A percentile compares a stretch with the other conserved stretches of the same genome.
Evolutionary conservation across 2,888 invertebrate species (phyloP).

Genomic region (Dermolepida albohirtum): DNA sequence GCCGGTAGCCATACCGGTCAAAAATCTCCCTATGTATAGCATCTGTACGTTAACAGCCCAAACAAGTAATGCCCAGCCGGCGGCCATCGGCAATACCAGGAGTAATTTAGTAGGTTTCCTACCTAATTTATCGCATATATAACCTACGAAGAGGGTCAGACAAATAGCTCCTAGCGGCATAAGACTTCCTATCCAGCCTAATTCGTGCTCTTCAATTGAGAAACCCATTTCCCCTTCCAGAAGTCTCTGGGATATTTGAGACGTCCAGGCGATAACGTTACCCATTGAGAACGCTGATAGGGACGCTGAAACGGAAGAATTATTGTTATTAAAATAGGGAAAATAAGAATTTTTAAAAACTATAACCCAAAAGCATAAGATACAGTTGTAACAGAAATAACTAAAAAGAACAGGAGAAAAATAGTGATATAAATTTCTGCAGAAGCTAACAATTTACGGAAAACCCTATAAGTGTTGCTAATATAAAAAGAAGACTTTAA

Average conservation of each 20-base stretch:
- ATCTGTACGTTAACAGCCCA: slow-evolving; percentile 72
- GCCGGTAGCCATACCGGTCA: slow-evolving; percentile 79
- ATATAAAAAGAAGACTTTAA: no score
- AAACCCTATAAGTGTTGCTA: no score
- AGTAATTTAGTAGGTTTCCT: slow-evolving; percentile 75
- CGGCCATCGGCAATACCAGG: slow-evolving; percentile 72
- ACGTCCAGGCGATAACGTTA: slow-evolving; percentile 79
- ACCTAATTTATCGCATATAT: slow-evolving; percentile 75
- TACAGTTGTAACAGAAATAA: no score
- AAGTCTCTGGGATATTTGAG: slow-evolving; percentile 68
- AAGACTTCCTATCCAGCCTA: slow-evolving; percentile 77
- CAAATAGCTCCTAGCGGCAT: slow-evolving; percentile 77
- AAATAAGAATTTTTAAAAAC: no score
- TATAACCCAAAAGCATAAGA: no score
- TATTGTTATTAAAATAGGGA: no score
- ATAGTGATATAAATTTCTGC: no score
- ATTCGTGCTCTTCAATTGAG: slow-evolving; percentile 65
- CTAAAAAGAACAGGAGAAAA: no score
- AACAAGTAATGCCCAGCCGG: slow-evolving; percentile 78
- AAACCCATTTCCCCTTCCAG: slow-evolving; percentile 69
- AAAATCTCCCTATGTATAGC: slow-evolving; percentile 73
- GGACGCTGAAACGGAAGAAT: slow-evolving; percentile 68
- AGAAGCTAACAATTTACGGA: no score
- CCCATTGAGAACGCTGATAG: slow-evolving; percentile 81
- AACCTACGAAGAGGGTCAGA: slow-evolving; percentile 77